phyloP scores from a whole-genome alignment of 1,140 invertebrate genomes.

The Drosophila sp. region DNA sequence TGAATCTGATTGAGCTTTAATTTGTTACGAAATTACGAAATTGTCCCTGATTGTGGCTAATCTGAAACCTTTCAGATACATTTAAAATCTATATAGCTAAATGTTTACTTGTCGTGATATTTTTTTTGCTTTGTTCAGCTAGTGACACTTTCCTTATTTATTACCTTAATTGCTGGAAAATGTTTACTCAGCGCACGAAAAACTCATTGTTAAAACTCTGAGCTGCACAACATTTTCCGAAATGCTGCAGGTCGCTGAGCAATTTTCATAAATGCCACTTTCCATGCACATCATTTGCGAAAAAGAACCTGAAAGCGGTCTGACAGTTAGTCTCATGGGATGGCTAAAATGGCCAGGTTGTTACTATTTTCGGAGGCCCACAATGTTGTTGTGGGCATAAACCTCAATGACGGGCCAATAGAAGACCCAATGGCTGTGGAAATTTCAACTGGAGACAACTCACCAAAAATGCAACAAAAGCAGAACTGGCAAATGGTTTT shows the following conservation, averaged over 20 bases:
- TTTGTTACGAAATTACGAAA: conserved; percentile 8
- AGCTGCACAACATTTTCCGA: conserved; percentile 29
- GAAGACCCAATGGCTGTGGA: conserved; percentile 28
- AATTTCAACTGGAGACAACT: conserved; percentile 11
- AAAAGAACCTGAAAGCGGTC: conserved; percentile 55
- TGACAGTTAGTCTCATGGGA: conserved; percentile 14
- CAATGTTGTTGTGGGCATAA: conserved; percentile 22
- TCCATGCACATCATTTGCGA: conserved; percentile 64
- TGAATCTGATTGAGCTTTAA: background rate
- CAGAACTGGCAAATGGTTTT: conserved; percentile 60
- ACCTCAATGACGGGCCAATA: conserved; percentile 49
- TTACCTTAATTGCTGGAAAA: conserved; percentile 51
- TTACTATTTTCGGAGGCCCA: background rate
- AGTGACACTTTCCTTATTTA: conserved; percentile 64
- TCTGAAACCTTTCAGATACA: background rate
- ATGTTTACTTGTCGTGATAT: conserved; percentile 50
- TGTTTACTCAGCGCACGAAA: conserved; percentile 56
- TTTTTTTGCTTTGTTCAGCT: too few species aligned
- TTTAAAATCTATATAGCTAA: too few species aligned
- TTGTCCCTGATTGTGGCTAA: background rate
- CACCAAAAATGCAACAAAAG: conserved; percentile 18
- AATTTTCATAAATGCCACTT: conserved; percentile 75
- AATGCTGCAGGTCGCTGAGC: conserved; percentile 41
- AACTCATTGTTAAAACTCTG: conserved; percentile 23
- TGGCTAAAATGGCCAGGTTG: conserved; percentile 14